Conservation (phyloP, 2,888 invertebrate genomes). For the Stictocephala bisonia region DNA sequence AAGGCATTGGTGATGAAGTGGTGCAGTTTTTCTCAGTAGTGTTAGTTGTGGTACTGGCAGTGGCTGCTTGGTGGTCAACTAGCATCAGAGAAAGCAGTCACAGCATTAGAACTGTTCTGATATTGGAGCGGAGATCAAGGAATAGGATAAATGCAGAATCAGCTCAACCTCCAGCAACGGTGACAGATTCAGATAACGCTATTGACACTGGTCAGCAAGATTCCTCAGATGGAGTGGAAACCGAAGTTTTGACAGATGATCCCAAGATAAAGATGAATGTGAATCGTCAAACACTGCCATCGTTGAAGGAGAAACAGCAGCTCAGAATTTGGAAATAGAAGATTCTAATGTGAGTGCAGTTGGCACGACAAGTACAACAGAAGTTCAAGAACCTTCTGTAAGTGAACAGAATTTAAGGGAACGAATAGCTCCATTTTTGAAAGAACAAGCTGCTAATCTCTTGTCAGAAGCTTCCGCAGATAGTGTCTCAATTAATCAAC, state of each 20-base stretch:
- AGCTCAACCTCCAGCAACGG: conserved; percentile 4
- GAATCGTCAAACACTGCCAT: background rate
- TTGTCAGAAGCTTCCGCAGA: conserved; percentile 59
- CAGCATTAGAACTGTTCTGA: conserved; percentile 75
- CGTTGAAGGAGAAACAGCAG: conserved; percentile 25
- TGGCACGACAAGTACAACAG: conserved; percentile 8
- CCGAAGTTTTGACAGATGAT: conserved; percentile 34
- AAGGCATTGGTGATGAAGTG: conserved; percentile 88
- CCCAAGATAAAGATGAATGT: conserved; percentile 37
- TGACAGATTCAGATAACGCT: conserved; percentile 23
- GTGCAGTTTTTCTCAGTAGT: conserved; percentile 76
- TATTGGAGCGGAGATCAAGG: conserved; percentile 67
- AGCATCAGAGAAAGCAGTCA: conserved; percentile 77
- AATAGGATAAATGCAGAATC: conserved; percentile 18
- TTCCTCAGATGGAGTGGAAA: conserved; percentile 12
- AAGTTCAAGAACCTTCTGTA: background rate
- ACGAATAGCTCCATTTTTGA: conserved; percentile 13
- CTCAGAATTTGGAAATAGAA: background rate
- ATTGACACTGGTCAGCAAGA: conserved; percentile 47
- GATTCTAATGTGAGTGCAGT: background rate
- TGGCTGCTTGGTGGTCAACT: conserved; percentile 85
- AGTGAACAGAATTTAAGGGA: conserved; percentile 1
- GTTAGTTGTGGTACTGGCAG: conserved; percentile 68
- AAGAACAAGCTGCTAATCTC: too few species aligned
- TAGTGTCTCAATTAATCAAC: conserved; percentile 52